A percentile compares a stretch with the other conserved stretches of the same genome.
Conservation (phyloP, 2,113 vertebrate genomes). For the Thamnophis sirtalis region DNA sequence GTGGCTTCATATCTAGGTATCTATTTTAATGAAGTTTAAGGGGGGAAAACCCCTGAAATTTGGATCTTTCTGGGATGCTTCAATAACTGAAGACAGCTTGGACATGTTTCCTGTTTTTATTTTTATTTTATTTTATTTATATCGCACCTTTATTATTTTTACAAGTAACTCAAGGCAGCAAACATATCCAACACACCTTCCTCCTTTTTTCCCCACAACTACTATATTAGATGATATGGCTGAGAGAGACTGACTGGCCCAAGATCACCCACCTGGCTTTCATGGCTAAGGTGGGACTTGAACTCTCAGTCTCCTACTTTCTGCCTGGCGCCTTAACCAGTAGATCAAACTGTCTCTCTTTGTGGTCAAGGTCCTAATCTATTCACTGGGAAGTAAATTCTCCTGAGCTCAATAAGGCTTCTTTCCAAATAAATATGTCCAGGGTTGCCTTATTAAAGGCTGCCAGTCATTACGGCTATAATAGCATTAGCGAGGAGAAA, state of each 20-base stretch:
- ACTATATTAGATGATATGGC: not conserved
- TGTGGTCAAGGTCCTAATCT: not conserved
- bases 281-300: not conserved
- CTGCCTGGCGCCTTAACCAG: not conserved
- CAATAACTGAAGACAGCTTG: not conserved
- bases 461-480: not conserved
- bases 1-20: not conserved
- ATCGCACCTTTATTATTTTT: not conserved
- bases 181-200: not conserved
- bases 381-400: not conserved
- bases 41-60: not conserved
- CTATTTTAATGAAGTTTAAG: not conserved
- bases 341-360: not conserved
- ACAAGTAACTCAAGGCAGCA: not conserved
- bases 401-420: not conserved
- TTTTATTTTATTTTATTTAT: not conserved
- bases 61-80: not conserved
- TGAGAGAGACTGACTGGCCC: not conserved
- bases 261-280: not conserved
- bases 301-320: not conserved
- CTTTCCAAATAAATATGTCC: not conserved
- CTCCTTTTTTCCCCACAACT: not conserved
- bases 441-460: not conserved
- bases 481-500: conserved; percentile 1
- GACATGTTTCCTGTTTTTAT: not conserved